These are phyloP conservation scores for Psylliodes chrysocephalus DNA, from an alignment of 2,888 invertebrate genomes.

Conservation along the genomic window DNA sequence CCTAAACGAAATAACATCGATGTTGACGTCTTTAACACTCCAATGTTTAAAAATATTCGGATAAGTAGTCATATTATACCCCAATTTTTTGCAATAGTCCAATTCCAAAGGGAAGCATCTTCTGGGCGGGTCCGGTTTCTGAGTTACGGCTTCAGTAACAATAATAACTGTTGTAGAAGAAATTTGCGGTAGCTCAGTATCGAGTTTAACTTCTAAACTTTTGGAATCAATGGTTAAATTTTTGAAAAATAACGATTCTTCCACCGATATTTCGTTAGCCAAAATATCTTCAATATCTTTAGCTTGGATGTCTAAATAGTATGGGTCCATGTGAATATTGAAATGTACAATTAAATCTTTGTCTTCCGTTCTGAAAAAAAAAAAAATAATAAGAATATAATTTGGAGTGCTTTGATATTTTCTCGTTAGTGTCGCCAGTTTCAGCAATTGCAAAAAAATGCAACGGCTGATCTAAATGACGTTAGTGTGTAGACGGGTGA, in stretches of 20 bases:
- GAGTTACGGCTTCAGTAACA: constrained; percentile 63
- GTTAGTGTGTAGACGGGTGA: no score
- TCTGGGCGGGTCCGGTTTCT: constrained; percentile 71
- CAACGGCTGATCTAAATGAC: no score
- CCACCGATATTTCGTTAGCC: constrained; percentile 72
- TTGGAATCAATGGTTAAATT: constrained; percentile 74
- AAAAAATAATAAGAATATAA: constrained; percentile 15
- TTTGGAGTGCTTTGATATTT: no score
- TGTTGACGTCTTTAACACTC: constrained; percentile 71
- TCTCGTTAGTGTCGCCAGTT: no score
- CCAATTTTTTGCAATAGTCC: constrained; percentile 75
- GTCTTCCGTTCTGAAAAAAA: constrained; percentile 69
- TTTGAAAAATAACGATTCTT: constrained; percentile 69
- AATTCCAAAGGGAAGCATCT: constrained; percentile 76
- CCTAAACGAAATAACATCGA: constrained; percentile 83
- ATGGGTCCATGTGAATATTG: constrained; percentile 84
- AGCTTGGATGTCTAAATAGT: constrained; percentile 67
- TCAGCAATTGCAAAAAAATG: no score
- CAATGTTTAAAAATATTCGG: constrained; percentile 82
- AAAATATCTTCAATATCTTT: constrained; percentile 75
- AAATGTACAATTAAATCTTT: constrained; percentile 85
- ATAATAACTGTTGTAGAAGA: constrained; percentile 59
- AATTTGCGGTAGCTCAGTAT: constrained; percentile 58
- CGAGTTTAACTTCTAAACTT: constrained; percentile 74
- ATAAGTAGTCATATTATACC: constrained; percentile 84